phyloP scores from a whole-genome alignment of 2,888 invertebrate genomes.

The Ischnura elegans region DNA sequence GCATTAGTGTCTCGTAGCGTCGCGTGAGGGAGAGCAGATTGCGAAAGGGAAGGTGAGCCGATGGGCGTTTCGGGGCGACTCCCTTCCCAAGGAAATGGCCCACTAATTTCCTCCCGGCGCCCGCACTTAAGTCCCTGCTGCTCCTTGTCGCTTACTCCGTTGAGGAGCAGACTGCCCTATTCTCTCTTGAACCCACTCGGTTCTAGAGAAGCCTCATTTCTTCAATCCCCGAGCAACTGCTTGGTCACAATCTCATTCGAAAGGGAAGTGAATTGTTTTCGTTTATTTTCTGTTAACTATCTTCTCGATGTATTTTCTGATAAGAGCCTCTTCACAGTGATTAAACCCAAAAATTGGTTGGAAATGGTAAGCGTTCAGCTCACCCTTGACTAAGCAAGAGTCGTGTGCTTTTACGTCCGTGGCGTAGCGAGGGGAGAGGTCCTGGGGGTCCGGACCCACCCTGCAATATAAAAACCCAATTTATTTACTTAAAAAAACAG shows the following conservation, averaged over 20 bases:
- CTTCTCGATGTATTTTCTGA: no score
- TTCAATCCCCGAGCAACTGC: background rate
- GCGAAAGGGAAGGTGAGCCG: background rate
- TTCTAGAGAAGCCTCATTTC: background rate
- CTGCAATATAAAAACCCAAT: no score
- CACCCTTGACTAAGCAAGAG: no score
- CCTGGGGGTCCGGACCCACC: no score
- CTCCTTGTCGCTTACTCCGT: background rate
- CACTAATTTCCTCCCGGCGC: background rate
- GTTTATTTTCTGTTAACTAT: no score
- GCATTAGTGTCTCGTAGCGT: background rate
- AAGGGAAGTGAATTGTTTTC: background rate
- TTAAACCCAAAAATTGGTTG: no score
- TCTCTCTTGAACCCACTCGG: background rate
- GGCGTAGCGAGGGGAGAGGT: no score
- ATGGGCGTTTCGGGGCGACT: background rate
- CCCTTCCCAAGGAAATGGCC: background rate
- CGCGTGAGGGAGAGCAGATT: background rate
- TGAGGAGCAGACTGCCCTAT: background rate
- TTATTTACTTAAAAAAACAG: no score
- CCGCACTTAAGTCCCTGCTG: background rate
- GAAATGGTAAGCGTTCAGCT: no score
- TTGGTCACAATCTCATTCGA: background rate
- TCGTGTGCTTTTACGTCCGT: no score
- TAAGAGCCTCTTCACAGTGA: no score